Evolutionary conservation across 1,140 invertebrate species (phyloP).

Genomic region (Eciton burchellii): DNA sequence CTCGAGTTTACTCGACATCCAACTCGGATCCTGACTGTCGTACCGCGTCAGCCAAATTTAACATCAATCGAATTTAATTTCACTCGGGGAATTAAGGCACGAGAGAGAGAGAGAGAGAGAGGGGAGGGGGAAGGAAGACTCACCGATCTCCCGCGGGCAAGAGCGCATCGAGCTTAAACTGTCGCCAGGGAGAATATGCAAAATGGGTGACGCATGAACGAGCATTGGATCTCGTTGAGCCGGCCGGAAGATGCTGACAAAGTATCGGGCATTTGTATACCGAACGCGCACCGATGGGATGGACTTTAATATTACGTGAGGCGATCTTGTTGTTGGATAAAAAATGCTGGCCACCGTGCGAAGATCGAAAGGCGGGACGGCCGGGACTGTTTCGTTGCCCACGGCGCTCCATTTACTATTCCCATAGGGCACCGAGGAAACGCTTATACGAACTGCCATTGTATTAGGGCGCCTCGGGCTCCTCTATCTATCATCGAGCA

Average conservation of each 20-base stretch:
- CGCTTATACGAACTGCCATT: conserved; percentile 51
- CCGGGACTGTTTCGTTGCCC: conserved; percentile 44
- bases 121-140: neutral
- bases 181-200: neutral
- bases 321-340: conserved; percentile 38
- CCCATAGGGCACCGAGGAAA: conserved; percentile 51
- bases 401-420: conserved; percentile 67
- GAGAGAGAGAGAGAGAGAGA: conserved; percentile 5
- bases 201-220: conserved; percentile 28
- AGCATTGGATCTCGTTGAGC: conserved; percentile 25
- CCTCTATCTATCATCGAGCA: conserved; percentile 75
- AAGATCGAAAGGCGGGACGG: conserved; percentile 49
- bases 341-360: conserved; percentile 20
- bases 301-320: conserved; percentile 50
- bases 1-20: neutral
- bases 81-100: neutral
- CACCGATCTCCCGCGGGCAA: neutral
- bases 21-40: neutral
- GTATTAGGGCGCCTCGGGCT: conserved; percentile 72
- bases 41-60: neutral
- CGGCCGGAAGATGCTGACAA: conserved; percentile 37
- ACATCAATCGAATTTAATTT: neutral
- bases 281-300: neutral
- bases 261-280: conserved; percentile 54
- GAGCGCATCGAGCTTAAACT: conserved; percentile 2